Evolutionary conservation across 1,140 invertebrate species (phyloP).

Genomic region (Drosophila orena): DNA sequence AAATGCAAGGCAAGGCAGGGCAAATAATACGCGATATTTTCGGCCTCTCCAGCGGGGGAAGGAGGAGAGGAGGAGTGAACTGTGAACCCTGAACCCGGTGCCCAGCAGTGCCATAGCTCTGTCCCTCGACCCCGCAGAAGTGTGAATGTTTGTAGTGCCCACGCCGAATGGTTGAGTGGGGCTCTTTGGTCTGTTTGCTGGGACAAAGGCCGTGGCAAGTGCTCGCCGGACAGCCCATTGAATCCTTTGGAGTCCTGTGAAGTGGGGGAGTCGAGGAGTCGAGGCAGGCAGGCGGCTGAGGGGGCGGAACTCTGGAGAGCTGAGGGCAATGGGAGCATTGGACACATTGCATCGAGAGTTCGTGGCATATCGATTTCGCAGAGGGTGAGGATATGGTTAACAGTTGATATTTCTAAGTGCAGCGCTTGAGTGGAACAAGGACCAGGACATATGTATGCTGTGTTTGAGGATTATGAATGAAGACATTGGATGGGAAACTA

Average conservation of each 20-base stretch:
- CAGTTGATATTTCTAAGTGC: slow-evolving; percentile 41
- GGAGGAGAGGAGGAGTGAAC: slow-evolving; percentile 2
- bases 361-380: slow-evolving; percentile 39
- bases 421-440: slow-evolving; percentile 13
- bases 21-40: slow-evolving; percentile 77
- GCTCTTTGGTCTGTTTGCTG: slow-evolving; percentile 68
- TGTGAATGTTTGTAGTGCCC: slow-evolving; percentile 54
- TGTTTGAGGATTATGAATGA: slow-evolving; percentile 24
- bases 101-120: neutral
- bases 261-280: slow-evolving; percentile 25
- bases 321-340: slow-evolving; percentile 29
- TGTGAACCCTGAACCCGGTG: slow-evolving; percentile 14
- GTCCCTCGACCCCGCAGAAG: slow-evolving; percentile 4
- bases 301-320: slow-evolving; percentile 21
- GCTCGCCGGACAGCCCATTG: slow-evolving; percentile 69
- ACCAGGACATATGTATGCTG: slow-evolving; percentile 24
- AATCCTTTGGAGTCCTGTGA: slow-evolving; percentile 38
- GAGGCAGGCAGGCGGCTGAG: slow-evolving; percentile 14
- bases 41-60: slow-evolving; percentile 40
- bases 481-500: neutral
- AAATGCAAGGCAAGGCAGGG: slow-evolving; percentile 47
- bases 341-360: slow-evolving; percentile 52
- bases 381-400: slow-evolving; percentile 17
- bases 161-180: slow-evolving; percentile 54
- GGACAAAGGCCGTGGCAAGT: slow-evolving; percentile 72